Conservation (phyloP, 2,888 invertebrate species). For the Hemithea aestivaria region DNA sequence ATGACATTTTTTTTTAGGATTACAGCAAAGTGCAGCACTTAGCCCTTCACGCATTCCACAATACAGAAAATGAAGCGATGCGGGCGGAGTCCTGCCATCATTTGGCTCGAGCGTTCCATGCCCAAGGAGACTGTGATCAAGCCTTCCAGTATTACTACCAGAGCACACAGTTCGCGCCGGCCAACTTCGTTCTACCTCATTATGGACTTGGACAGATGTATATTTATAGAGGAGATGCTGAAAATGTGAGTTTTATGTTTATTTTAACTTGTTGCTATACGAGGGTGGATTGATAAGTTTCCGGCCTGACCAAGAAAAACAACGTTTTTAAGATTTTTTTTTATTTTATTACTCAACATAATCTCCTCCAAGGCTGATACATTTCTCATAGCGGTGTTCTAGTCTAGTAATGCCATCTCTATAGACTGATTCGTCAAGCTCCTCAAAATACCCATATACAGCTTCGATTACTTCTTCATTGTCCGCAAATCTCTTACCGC, state of each 20-base stretch:
- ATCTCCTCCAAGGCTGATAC: too few species aligned
- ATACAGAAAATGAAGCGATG: conserved; percentile 99
- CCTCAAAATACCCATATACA: too few species aligned
- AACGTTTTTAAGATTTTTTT: too few species aligned
- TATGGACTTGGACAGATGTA: conserved; percentile 99
- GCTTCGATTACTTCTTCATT: too few species aligned
- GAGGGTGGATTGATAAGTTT: too few species aligned
- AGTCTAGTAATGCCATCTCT: too few species aligned
- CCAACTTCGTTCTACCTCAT: conserved; percentile 96
- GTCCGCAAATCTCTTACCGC: too few species aligned
- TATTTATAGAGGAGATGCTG: conserved; percentile 96
- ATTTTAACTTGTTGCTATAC: too few species aligned
- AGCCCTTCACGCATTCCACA: conserved; percentile 98
- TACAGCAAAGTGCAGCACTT: conserved; percentile 97
- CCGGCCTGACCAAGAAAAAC: too few species aligned
- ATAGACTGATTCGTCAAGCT: too few species aligned
- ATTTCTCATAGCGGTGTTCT: too few species aligned
- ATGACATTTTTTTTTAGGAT: conserved; percentile 78
- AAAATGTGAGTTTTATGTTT: conserved; percentile 84
- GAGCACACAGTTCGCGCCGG: conserved; percentile 97
- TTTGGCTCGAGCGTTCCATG: conserved; percentile 96
- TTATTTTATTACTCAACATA: too few species aligned
- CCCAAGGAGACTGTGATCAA: conserved; percentile 96
- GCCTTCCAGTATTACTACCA: conserved; percentile 99
- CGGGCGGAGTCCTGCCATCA: conserved; percentile 99